Percentiles rank a stretch among this genome's conserved stretches.
Evolutionary conservation across 2,113 vertebrate species (phyloP).

Genomic region (Semicossyphus pulcher): DNA sequence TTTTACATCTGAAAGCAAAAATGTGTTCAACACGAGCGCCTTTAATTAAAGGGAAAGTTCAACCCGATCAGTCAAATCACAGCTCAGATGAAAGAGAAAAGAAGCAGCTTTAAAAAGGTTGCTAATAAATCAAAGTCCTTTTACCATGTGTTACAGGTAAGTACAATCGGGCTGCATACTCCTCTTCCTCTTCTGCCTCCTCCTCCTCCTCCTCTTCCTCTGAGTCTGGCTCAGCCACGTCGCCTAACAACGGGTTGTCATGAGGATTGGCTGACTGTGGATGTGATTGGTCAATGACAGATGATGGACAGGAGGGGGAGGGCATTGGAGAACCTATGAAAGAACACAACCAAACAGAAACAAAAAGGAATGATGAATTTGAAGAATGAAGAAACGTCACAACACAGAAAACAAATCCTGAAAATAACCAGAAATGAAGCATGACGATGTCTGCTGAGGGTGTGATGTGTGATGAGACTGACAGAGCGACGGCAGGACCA

Average conservation of each 20-base stretch:
- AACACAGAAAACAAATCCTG: slow-evolving; percentile 23
- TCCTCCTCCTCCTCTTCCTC: slow-evolving; percentile 66
- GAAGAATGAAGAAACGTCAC: slow-evolving; percentile 24
- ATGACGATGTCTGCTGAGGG: slow-evolving; percentile 19
- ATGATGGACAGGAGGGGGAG: slow-evolving; percentile 76
- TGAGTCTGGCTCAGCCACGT: slow-evolving; percentile 58
- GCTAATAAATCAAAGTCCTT: slow-evolving; percentile 20
- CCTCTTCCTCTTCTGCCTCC: slow-evolving; percentile 59
- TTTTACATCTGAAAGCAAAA: neutral
- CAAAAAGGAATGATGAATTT: slow-evolving; percentile 44
- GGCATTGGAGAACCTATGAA: slow-evolving; percentile 78
- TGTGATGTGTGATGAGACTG: neutral
- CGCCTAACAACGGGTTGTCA: slow-evolving; percentile 68
- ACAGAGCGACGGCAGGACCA: neutral
- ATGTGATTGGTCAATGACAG: slow-evolving; percentile 79
- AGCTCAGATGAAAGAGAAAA: neutral
- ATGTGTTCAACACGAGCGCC: neutral
- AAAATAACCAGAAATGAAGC: slow-evolving; percentile 1
- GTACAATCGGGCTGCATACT: slow-evolving; percentile 71
- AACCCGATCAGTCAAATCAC: neutral
- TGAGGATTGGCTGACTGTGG: slow-evolving; percentile 64
- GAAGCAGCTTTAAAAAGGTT: too few relatives aligned
- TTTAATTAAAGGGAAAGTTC: neutral
- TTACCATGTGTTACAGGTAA: slow-evolving; percentile 76
- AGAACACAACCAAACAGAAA: slow-evolving; percentile 53